phyloP scores from a whole-genome alignment of 2,113 vertebrate species.

The Sakesphorus luctuosus region DNA sequence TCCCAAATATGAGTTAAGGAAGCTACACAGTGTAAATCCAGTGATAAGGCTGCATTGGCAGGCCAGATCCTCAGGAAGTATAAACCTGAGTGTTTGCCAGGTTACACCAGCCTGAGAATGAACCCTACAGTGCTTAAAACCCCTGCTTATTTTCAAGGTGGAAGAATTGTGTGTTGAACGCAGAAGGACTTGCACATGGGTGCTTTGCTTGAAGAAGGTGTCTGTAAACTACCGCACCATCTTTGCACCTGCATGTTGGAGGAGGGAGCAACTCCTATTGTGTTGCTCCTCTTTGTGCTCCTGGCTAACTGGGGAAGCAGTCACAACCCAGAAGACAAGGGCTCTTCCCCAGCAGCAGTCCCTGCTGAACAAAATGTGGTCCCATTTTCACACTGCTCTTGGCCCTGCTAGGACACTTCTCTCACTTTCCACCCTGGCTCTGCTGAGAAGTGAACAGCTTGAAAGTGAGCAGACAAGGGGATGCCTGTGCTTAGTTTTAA shows the following conservation, averaged over 20 bases:
- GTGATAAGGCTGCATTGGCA: constrained; percentile 48
- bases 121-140: background rate
- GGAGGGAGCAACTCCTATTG: background rate
- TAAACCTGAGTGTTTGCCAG: background rate
- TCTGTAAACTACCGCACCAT: background rate
- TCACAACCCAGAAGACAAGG: background rate
- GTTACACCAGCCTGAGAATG: background rate
- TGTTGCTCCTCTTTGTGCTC: background rate
- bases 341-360: background rate
- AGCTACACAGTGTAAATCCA: constrained; percentile 51
- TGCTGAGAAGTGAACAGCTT: background rate
- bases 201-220: background rate
- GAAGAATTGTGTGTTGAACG: background rate
- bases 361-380: accelerated
- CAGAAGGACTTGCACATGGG: accelerated
- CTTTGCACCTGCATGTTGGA: background rate
- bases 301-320: background rate
- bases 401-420: background rate
- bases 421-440: background rate
- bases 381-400: accelerated
- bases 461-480: background rate
- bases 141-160: background rate
- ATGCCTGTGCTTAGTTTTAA: background rate
- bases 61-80: background rate
- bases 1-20: background rate